Evolutionary conservation across 35 echinoderm and acorn worm genomes (phyloP).

Genomic region (Nesometra sesokonis): DNA sequence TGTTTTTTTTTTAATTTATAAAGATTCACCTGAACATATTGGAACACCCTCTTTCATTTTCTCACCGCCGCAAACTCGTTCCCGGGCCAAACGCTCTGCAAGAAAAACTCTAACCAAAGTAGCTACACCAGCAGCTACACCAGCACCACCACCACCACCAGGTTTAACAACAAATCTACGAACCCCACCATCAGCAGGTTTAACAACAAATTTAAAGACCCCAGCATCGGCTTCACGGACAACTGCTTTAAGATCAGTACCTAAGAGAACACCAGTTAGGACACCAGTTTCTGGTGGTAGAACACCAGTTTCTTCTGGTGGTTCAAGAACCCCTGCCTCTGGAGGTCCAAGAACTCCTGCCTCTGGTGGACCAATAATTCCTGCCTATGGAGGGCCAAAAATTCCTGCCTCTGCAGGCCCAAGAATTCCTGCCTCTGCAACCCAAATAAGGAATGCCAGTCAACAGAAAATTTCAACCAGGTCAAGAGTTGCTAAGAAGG

Average conservation of each 20-base stretch:
- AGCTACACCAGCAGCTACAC: neutral
- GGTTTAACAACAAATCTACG: neutral
- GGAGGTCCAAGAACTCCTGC: too few relatives aligned
- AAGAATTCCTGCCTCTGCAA: neutral
- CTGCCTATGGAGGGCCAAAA: too few relatives aligned
- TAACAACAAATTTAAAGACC: neutral
- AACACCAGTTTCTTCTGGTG: too few relatives aligned
- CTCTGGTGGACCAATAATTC: too few relatives aligned
- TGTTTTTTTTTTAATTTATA: neutral
- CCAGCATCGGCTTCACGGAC: neutral
- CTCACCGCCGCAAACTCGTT: conserved; percentile 67
- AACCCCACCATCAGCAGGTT: neutral
- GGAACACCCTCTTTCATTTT: conserved; percentile 62
- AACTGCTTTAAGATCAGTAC: too few relatives aligned
- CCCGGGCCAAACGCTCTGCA: conserved; percentile 34
- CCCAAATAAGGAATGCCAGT: neutral
- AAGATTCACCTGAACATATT: neutral
- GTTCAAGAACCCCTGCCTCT: too few relatives aligned
- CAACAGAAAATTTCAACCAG: neutral
- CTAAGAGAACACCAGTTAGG: too few relatives aligned
- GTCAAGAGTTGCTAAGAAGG: neutral
- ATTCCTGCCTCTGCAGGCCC: neutral
- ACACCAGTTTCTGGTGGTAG: too few relatives aligned
- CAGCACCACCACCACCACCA: neutral
- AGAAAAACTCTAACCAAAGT: neutral